Base-by-base conservation (phyloP, 2,113 vertebrate species). In the Vulpes lagopus region DNA sequence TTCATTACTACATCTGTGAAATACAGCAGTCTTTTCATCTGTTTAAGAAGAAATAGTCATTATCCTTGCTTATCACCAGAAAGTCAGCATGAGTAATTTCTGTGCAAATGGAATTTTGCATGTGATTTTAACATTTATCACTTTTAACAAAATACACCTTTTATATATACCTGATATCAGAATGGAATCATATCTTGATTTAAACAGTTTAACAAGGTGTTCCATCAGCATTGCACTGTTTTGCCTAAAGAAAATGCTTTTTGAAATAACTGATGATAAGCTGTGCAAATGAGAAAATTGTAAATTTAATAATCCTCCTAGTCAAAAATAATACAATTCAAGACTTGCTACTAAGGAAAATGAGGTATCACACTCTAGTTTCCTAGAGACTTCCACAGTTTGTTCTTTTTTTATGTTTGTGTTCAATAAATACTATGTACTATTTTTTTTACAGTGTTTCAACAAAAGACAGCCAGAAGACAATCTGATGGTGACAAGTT, bases 381-480 rank as follows among this genome's bases (percentile, higher is more conserved):
- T 93, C 73, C 51, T 91, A 22, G 60, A 95, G 76, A 73, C n/a
- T 76, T 90, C 49, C 20, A 82, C 12, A 30, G 8, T 74, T 3
- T 86, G 79, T 57, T 80, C 57, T 20, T 59, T 55, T 55, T 27
- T 86, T 89, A 91, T 88, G 19, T 57, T 87, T 89, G 32, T 71
- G 32, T 67, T 59, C 62, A 91, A 14, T 62, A 62, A 89, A 78
- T 96, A 82, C 91, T 49, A 53, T 49, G 16, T 74, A 51, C 51
- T 94, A 1, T 92, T 1, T 89, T 92, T 95, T 95, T 94, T 97
- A 78, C 95, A 99, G 99, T 99, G 92, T 99, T 99, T 97, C 99
- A 99, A 97, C 99, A 99, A 90, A 99, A 99, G 98, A 98, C 98
- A 78, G 89, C 95, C 84, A 57, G 7, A 93, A 96, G 91, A 69